Base-by-base conservation (phyloP, 2,113 vertebrate genomes). In the Phoxinus phoxinus region DNA sequence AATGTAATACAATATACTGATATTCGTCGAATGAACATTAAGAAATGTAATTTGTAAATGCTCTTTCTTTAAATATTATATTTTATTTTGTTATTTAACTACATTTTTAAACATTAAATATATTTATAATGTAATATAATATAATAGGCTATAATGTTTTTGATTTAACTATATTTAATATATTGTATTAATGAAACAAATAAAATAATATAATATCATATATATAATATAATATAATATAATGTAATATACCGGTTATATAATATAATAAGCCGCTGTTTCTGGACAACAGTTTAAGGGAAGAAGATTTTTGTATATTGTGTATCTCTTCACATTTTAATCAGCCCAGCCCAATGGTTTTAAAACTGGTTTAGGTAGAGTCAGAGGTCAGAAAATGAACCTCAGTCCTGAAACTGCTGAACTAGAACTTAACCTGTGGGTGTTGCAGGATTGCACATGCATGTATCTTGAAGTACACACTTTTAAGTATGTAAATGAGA, bases 21-120 rank as follows among this genome's bases (percentile, higher is more conserved):
- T 23, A 13, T 71, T 59, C 7, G 46, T 23, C 74, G 32, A 86
- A 46, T 77, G 21, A 75, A 79, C 13, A 59, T n/a, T 65, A 67
- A 77, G 12, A 61, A 25, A 61, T 61, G 23, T n/a, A n/a, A 21
- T 56, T 56, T 56, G 6, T 56, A 59, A 59, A 59, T n/a, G 56
- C 23, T 25, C 58, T 61, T 61, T 61, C 58, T 61, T 61, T 61
- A 61, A 48, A 2, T 2, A 61, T 61, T 61, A 27, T 0, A 25
- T 12, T 61, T 61, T 0, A 13, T 25, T 25, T 2, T 4, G 25
- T n/a, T n/a, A 4, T 59, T 61, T 27, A 25, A 61, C n/a, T 25
- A 61, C n/a, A 61, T 61, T 61, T 61, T 25, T 27, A 27, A 61
- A 61, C 59, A 61, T 1, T 9, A 3, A 58, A 9, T 58, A 21